These are phyloP conservation scores for Malthinus flaveolus DNA, from an alignment of 2,888 invertebrate genomes.

Conservation along the genomic window DNA sequence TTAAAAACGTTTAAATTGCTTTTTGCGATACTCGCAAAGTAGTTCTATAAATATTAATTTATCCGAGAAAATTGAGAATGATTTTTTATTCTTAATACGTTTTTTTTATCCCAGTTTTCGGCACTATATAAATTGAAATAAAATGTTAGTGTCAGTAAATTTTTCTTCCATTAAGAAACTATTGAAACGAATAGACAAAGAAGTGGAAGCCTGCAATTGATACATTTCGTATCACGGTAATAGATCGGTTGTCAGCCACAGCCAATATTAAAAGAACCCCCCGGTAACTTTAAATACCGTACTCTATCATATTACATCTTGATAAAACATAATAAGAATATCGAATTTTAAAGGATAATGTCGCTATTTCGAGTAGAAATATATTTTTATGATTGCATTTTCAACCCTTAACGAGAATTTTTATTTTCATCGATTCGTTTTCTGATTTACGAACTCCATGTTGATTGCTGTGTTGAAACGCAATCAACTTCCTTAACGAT, in stretches of 20 bases:
- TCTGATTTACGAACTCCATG: slow-evolving; percentile 19
- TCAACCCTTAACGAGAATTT: slow-evolving; percentile 27
- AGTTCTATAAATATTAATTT: not conserved
- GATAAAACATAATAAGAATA: slow-evolving; percentile 30
- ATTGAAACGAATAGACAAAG: slow-evolving; percentile 26
- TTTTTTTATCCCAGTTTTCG: not conserved
- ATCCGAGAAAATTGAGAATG: not conserved
- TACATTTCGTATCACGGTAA: slow-evolving; percentile 41
- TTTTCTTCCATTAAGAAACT: slow-evolving; percentile 21
- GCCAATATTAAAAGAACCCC: slow-evolving; percentile 35
- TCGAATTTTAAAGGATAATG: slow-evolving; percentile 23
- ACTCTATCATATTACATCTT: slow-evolving; percentile 31
- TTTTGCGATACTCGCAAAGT: not conserved
- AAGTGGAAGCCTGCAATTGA: slow-evolving; percentile 39
- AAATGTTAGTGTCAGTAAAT: slow-evolving; percentile 15
- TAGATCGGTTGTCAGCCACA: slow-evolving; percentile 42
- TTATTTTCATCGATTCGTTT: slow-evolving; percentile 27
- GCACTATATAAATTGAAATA: slow-evolving; percentile 12
- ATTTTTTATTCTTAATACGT: not conserved
- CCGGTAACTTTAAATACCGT: slow-evolving; percentile 29
- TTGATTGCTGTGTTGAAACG: not conserved
- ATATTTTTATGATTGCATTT: slow-evolving; percentile 21
- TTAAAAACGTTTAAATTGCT: no score
- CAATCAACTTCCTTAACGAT: slow-evolving; percentile 35
- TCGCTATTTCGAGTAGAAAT: no score